Conservation (phyloP, 1,140 invertebrate species). For the Chironomus striatipennis region DNA sequence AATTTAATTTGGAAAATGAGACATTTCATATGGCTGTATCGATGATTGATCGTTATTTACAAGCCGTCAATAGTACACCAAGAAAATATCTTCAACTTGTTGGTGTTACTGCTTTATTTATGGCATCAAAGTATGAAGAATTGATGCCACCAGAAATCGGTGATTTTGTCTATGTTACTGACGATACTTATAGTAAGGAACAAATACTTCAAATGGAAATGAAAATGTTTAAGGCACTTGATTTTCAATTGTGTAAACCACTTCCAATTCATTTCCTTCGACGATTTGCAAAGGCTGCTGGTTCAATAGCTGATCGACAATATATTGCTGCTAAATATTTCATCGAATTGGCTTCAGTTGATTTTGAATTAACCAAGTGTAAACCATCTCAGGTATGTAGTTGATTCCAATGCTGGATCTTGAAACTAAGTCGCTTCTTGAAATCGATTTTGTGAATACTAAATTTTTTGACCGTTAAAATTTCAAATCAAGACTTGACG, state of each 20-base stretch:
- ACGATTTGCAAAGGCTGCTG: constrained; percentile 52
- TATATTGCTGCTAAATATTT: constrained; percentile 91
- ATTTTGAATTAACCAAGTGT: constrained; percentile 74
- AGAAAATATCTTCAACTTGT: constrained; percentile 75
- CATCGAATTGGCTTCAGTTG: constrained; percentile 73
- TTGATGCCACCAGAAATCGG: constrained; percentile 78
- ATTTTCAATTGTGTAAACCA: constrained; percentile 77
- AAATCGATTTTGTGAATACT: no score
- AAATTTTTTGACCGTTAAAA: no score
- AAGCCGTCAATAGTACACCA: constrained; percentile 51
- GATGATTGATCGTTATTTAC: constrained; percentile 85
- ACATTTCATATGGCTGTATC: constrained; percentile 84
- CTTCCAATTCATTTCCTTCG: constrained; percentile 82
- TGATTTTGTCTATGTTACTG: constrained; percentile 90
- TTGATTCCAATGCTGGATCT: not conserved
- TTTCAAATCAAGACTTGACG: no score
- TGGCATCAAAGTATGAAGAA: constrained; percentile 95
- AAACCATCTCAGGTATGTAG: constrained; percentile 61
- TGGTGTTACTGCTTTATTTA: constrained; percentile 82
- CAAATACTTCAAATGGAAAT: constrained; percentile 82
- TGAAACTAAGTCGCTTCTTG: no score
- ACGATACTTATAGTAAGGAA: constrained; percentile 71
- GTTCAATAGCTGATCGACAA: constrained; percentile 54
- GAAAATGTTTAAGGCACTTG: constrained; percentile 60
- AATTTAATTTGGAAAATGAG: constrained; percentile 82